Conservation (phyloP, 2,888 invertebrate species). For the Drosophila mercatorum region DNA sequence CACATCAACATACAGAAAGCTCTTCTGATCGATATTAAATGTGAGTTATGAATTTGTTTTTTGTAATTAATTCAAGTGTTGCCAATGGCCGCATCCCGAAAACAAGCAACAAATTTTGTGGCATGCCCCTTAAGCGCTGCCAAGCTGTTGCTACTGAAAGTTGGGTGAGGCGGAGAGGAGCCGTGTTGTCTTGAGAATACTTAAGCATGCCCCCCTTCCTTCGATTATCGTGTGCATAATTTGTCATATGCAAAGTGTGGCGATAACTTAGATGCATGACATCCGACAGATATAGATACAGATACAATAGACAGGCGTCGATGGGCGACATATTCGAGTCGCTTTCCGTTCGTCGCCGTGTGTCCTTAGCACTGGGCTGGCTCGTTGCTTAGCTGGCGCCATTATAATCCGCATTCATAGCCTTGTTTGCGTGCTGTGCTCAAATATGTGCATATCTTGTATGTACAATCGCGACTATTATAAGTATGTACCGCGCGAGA, state of each 20-base stretch:
- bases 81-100: not conserved
- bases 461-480: constrained; percentile 27
- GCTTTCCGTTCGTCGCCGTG: constrained; percentile 18
- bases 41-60: constrained; percentile 47
- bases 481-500: constrained; percentile 10
- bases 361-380: constrained; percentile 34
- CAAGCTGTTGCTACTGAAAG: constrained; percentile 30
- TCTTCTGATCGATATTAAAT: constrained; percentile 49
- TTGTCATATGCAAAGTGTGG: constrained; percentile 60
- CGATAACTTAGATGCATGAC: constrained; percentile 33
- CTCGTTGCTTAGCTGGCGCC: constrained; percentile 29
- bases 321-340: constrained; percentile 33
- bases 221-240: constrained; percentile 63
- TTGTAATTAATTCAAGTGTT: constrained; percentile 51
- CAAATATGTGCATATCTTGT: constrained; percentile 50
- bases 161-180: not conserved
- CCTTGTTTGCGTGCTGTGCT: constrained; percentile 34
- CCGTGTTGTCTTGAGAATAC: not conserved
- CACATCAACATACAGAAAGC: not conserved
- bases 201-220: not conserved
- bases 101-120: constrained; percentile 25
- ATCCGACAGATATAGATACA: not conserved
- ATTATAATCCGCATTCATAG: constrained; percentile 74
- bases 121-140: constrained; percentile 34
- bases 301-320: constrained; percentile 25